A percentile compares a stretch with the other conserved stretches of the same genome.
Evolutionary conservation across 2,888 invertebrate species (phyloP).

Genomic region (Mythimna impura): DNA sequence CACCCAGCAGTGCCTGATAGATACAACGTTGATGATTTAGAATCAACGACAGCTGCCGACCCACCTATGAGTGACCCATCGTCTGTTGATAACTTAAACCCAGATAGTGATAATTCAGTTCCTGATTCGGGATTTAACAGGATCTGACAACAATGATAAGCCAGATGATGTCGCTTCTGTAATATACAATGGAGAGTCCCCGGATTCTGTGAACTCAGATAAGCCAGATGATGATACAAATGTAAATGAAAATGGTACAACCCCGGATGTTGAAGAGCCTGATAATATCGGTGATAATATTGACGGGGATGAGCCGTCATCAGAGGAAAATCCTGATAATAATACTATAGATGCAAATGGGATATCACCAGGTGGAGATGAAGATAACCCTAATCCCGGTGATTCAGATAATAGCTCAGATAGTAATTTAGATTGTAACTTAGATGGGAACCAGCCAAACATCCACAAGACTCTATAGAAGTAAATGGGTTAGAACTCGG

Average conservation of each 20-base stretch:
- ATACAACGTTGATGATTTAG: background rate
- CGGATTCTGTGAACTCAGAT: constrained; percentile 8
- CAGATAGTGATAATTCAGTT: background rate
- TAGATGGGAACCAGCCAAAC: background rate
- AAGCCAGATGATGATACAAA: constrained; percentile 25
- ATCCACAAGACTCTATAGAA: background rate
- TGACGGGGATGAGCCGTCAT: background rate
- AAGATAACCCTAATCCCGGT: background rate
- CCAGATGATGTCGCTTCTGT: constrained; percentile 22
- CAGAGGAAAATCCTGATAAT: background rate
- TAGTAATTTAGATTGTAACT: background rate
- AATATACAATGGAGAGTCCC: background rate
- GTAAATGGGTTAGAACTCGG: constrained; percentile 23
- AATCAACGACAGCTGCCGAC: background rate
- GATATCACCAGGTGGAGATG: background rate
- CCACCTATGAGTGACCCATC: background rate
- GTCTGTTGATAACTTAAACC: background rate
- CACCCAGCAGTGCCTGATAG: background rate
- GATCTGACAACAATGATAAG: constrained; percentile 2
- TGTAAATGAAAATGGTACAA: background rate
- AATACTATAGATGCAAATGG: constrained; percentile 7
- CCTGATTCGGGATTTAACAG: background rate
- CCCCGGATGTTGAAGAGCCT: background rate
- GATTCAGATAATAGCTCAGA: background rate
- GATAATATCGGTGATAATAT: constrained; percentile 7